phyloP scores from a whole-genome alignment of 2,888 invertebrate genomes.

The Dolichopus griseipennis region DNA sequence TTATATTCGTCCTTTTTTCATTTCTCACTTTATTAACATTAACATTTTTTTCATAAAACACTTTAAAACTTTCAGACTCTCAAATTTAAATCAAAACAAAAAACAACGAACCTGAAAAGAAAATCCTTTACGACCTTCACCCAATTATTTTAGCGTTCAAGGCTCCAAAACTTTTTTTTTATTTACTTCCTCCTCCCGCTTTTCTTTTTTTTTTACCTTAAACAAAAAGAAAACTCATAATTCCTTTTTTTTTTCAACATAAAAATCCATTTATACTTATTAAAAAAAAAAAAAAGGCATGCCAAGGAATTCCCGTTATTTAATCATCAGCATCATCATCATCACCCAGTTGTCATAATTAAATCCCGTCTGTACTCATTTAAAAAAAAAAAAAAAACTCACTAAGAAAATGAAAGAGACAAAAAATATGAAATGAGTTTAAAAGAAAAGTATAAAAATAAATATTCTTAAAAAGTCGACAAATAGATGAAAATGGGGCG shows the following conservation, averaged over 20 bases:
- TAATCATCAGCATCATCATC: background rate
- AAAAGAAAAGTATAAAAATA: too few relatives aligned
- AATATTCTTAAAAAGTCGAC: too few relatives aligned
- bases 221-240: background rate
- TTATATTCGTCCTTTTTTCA: too few relatives aligned
- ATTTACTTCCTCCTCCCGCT: background rate
- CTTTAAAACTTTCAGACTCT: too few relatives aligned
- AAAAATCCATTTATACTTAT: background rate
- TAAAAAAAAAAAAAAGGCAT: background rate
- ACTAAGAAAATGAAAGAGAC: background rate
- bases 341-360: background rate
- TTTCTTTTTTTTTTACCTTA: background rate
- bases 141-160: background rate
- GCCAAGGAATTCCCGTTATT: background rate
- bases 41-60: too few relatives aligned
- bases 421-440: background rate
- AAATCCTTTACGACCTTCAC: conserved; percentile 1
- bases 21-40: too few relatives aligned
- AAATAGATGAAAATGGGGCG: too few relatives aligned
- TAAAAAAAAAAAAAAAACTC: background rate
- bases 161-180: background rate
- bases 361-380: background rate
- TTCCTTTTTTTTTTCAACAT: background rate
- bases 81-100: background rate
- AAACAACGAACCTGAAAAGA: background rate